Evolutionary conservation across 2,888 invertebrate genomes (phyloP).

Genomic region (Platycheirus rosarum): DNA sequence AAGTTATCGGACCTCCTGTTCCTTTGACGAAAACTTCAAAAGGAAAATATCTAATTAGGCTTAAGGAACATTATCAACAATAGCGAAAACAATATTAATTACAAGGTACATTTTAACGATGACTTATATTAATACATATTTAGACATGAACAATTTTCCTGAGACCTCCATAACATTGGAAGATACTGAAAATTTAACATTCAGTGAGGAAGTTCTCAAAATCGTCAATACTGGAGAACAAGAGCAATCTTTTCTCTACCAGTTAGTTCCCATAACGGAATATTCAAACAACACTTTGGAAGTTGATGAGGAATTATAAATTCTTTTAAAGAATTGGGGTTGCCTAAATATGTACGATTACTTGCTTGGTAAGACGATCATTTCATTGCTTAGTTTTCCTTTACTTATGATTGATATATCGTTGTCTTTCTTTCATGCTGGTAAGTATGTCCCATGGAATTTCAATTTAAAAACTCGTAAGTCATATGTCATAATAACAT

Average conservation of each 20-base stretch:
- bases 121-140: background rate
- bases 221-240: constrained; percentile 6
- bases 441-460: no score
- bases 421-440: no score
- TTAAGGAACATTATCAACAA: constrained; percentile 30
- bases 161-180: background rate
- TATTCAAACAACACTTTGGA: constrained; percentile 3
- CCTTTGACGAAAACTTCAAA: constrained; percentile 32
- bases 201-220: background rate
- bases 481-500: no score
- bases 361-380: no score
- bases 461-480: no score
- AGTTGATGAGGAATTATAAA: constrained; percentile 6
- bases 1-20: constrained; percentile 26
- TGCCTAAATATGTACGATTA: no score
- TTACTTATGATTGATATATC: no score
- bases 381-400: no score
- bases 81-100: constrained; percentile 12
- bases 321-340: constrained; percentile 5
- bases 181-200: background rate
- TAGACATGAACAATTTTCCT: constrained; percentile 8
- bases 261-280: background rate
- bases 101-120: background rate
- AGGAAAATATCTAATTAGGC: constrained; percentile 28
- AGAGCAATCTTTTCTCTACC: background rate